Evolutionary conservation across 1,140 invertebrate genomes (phyloP).

Genomic region (Neodiprion virginianus): DNA sequence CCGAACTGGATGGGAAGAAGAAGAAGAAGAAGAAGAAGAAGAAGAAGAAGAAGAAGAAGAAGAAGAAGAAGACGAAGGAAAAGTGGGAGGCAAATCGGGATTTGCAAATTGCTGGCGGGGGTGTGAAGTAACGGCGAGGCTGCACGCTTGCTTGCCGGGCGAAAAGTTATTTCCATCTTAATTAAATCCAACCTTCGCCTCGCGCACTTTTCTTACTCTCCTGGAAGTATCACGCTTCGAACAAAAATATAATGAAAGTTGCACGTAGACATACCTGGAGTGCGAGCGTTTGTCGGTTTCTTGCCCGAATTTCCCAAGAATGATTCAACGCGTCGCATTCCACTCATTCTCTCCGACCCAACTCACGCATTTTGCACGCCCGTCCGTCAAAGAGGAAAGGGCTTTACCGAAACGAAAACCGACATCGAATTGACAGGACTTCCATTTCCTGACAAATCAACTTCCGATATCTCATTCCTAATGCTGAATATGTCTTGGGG

Average conservation of each 20-base stretch:
- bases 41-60: constrained; percentile 5
- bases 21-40: neutral
- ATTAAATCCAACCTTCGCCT: constrained; percentile 22
- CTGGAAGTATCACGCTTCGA: neutral
- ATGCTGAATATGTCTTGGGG: too few relatives aligned
- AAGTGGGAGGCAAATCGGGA: neutral
- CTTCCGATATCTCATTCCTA: too few relatives aligned
- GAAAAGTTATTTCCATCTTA: constrained; percentile 28
- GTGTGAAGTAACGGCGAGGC: constrained; percentile 10
- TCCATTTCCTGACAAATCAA: too few relatives aligned
- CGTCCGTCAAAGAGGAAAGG: too few relatives aligned
- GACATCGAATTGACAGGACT: too few relatives aligned
- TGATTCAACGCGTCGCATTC: too few relatives aligned
- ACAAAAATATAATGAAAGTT: neutral
- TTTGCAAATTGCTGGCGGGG: constrained; percentile 1
- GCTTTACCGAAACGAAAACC: too few relatives aligned
- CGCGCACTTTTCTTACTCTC: neutral
- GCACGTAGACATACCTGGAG: too few relatives aligned
- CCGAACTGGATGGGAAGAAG: neutral
- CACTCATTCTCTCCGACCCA: too few relatives aligned
- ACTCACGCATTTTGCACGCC: too few relatives aligned
- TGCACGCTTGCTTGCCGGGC: neutral
- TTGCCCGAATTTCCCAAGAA: neutral
- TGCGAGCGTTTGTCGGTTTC: neutral
- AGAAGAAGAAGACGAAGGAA: neutral